Evolutionary conservation across 2,113 vertebrate genomes (phyloP), one percentile per base, ranked within the genome.

Genomic region (Gasterosteus aculeatus): DNA sequence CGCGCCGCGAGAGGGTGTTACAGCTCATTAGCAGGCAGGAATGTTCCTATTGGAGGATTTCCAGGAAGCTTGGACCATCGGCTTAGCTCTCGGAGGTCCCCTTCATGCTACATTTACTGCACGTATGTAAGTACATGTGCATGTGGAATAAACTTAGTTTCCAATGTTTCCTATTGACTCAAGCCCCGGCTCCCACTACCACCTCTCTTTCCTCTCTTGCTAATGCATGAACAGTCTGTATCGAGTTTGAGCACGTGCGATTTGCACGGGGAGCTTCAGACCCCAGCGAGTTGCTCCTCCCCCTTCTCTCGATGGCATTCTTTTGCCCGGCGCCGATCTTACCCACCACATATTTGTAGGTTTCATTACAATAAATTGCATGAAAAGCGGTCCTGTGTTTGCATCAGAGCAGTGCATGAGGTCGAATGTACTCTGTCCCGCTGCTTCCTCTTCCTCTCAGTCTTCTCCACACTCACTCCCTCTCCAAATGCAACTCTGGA

Each of bases 21-120:
- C 88, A 91, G 93, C 86, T 92, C 92, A 92, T 93, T 93, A 94
- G 93, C 89, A 88, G 75, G 77, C 84, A 91, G 92, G 90, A 94
- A 93, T 93, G 91, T 94, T 92, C 92, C 86, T 81, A 92, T 86
- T 92, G 89, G 90, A 88, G 60, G 74, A 77, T 86, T 81, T 92
- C 90, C 90, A 86, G 84, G 80, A 89, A 89, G 85, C 78, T 84
- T 74, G 80, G 69, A 81, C 81, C 89, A 91, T 88, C 88, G 87
- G 89, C 85, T 91, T 86, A 76, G 81, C 86, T 87, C 87, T 75
- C 68, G 83, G 77, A 87, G 86, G 82, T 85, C 84, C 72, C 74
- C 89, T 91, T 90, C 88, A 91, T 83, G 89, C 91, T 89, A 88
- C 89, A 92, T 90, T 87, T 84, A 80, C 72, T 74, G 66, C 65